Conservation (phyloP, 1,140 invertebrate species). For the Tribolium castaneum region DNA sequence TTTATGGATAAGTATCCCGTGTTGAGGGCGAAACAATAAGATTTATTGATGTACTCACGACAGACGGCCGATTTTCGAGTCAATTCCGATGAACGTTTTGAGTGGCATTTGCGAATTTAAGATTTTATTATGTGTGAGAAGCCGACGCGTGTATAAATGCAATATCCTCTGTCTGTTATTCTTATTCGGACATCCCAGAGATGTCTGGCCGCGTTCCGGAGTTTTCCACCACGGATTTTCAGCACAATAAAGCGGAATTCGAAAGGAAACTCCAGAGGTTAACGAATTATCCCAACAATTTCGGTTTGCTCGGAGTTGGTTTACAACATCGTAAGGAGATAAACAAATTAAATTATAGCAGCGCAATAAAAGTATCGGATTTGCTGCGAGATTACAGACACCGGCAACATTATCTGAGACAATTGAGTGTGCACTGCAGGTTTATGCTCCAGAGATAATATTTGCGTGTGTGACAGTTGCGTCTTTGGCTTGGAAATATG, state of each 20-base stretch:
- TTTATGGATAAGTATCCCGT: constrained; percentile 23
- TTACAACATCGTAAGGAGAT: not conserved
- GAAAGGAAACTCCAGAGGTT: not conserved
- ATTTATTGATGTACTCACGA: constrained; percentile 17
- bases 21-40: constrained; percentile 11
- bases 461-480: not conserved
- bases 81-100: constrained; percentile 15
- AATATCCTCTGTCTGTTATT: constrained; percentile 30
- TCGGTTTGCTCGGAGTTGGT: not conserved
- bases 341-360: not conserved
- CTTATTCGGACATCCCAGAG: constrained; percentile 15
- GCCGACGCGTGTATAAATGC: constrained; percentile 28
- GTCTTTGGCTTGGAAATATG: not conserved
- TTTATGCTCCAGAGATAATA: not conserved
- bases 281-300: not conserved
- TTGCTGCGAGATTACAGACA: not conserved
- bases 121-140: constrained; percentile 25
- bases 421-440: too few species aligned
- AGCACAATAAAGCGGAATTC: not conserved
- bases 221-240: constrained; percentile 2
- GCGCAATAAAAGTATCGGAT: not conserved
- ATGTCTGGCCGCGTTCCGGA: not conserved
- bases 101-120: constrained; percentile 33
- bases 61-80: constrained; percentile 12
- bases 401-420: not conserved